Conservation (phyloP, 1,140 invertebrate species). For the Anoplophora glabripennis region DNA sequence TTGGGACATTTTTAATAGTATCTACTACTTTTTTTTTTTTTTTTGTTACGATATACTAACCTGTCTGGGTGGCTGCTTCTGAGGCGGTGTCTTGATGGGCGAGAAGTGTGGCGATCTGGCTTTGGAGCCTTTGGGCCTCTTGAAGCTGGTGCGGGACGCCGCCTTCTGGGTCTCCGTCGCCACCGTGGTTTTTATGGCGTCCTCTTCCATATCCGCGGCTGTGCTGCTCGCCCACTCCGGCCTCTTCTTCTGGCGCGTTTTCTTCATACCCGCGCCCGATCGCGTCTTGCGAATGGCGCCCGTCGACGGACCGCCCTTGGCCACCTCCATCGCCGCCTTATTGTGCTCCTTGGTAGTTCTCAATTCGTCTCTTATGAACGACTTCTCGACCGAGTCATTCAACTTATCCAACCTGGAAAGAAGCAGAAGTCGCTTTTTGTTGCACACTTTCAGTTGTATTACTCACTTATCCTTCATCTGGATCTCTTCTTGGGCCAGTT, state of each 20-base stretch:
- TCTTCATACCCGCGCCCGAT: background rate
- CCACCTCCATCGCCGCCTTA: background rate
- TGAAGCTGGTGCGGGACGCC: background rate
- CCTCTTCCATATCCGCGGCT: constrained; percentile 11
- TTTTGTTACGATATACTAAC: background rate
- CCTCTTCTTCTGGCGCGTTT: constrained; percentile 9
- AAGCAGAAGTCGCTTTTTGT: background rate
- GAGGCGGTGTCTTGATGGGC: background rate
- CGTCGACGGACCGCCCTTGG: background rate
- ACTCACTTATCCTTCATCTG: constrained; percentile 21
- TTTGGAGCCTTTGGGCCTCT: background rate
- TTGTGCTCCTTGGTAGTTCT: constrained; percentile 5
- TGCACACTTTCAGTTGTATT: background rate
- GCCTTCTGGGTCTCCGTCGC: background rate
- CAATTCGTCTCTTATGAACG: constrained; percentile 25
- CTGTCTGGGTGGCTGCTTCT: background rate
- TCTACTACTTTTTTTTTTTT: too few relatives aligned
- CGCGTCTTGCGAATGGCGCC: background rate
- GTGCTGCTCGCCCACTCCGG: constrained; percentile 10
- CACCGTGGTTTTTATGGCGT: background rate
- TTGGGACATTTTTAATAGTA: background rate
- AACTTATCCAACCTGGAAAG: constrained; percentile 20
- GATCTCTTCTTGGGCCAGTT: constrained; percentile 23
- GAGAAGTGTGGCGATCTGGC: background rate
- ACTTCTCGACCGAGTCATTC: constrained; percentile 19